Conservation (phyloP, 2,888 invertebrate species). For the Agrochola litura region DNA sequence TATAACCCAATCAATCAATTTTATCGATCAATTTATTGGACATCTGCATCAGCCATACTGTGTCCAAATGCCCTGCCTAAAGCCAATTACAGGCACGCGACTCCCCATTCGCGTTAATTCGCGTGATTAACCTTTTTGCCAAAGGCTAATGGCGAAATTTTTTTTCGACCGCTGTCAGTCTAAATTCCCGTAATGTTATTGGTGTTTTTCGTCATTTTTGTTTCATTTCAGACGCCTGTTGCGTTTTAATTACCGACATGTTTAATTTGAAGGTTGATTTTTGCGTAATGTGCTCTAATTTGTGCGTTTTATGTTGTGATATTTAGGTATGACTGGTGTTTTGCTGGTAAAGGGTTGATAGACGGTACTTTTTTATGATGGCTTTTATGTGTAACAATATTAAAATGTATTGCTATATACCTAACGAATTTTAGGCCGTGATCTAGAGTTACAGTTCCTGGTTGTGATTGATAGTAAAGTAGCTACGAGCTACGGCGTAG, state of each 20-base stretch:
- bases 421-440: no score
- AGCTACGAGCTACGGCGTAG: conserved; percentile 29
- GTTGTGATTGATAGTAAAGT: neutral
- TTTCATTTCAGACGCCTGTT: conserved; percentile 65
- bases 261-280: conserved; percentile 50
- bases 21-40: conserved; percentile 42
- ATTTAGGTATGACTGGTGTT: conserved; percentile 7
- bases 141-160: conserved; percentile 73
- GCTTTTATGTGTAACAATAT: conserved; percentile 1
- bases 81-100: conserved; percentile 80
- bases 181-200: conserved; percentile 67
- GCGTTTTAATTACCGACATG: conserved; percentile 61
- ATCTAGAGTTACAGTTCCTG: no score
- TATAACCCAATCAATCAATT: conserved; percentile 25
- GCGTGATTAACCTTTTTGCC: conserved; percentile 82
- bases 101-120: conserved; percentile 79
- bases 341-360: conserved; percentile 5
- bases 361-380: neutral
- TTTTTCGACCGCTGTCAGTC: conserved; percentile 72
- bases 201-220: conserved; percentile 50
- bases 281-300: conserved; percentile 51
- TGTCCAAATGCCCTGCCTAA: conserved; percentile 60
- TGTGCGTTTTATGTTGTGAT: conserved; percentile 11
- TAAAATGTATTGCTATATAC: no score
- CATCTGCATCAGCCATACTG: conserved; percentile 51